Conservation (phyloP, 1,140 invertebrate species). For the Latrodectus geometricus region DNA sequence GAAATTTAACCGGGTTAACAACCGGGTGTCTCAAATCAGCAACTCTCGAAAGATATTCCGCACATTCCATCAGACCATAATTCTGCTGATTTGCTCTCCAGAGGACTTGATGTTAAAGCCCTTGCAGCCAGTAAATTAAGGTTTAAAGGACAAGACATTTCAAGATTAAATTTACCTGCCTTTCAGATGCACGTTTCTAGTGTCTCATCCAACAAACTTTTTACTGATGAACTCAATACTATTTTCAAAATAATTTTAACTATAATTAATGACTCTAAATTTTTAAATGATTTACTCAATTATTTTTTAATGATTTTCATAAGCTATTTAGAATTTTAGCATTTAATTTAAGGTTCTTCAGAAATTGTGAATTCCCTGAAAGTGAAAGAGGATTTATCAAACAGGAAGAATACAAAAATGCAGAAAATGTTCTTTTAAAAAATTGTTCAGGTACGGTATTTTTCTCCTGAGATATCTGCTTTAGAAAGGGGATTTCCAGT, state of each 20-base stretch:
- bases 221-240: not conserved
- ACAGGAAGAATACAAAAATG: not conserved
- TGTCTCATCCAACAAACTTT: not conserved
- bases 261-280: slow-evolving; percentile 10
- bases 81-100: too few relatives aligned
- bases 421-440: not conserved
- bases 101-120: not conserved
- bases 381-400: not conserved
- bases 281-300: slow-evolving; percentile 8
- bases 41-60: not conserved
- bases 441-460: slow-evolving; percentile 44
- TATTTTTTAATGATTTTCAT: not conserved
- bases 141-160: not conserved
- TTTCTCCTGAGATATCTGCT: too few relatives aligned
- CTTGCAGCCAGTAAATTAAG: not conserved
- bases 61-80: slow-evolving; percentile 7
- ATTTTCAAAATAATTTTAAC: not conserved
- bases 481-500: too few relatives aligned
- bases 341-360: slow-evolving; percentile 2
- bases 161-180: not conserved
- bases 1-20: slow-evolving; percentile 70
- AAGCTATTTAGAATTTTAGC: slow-evolving; percentile 1
- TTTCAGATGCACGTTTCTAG: not conserved
- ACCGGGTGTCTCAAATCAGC: slow-evolving; percentile 68
- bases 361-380: not conserved